Percentiles rank a stretch among this genome's conserved stretches.
These are phyloP conservation scores for Habrosyne pyritoides DNA, from an alignment of 2,888 invertebrate species.

Conservation along the genomic window DNA sequence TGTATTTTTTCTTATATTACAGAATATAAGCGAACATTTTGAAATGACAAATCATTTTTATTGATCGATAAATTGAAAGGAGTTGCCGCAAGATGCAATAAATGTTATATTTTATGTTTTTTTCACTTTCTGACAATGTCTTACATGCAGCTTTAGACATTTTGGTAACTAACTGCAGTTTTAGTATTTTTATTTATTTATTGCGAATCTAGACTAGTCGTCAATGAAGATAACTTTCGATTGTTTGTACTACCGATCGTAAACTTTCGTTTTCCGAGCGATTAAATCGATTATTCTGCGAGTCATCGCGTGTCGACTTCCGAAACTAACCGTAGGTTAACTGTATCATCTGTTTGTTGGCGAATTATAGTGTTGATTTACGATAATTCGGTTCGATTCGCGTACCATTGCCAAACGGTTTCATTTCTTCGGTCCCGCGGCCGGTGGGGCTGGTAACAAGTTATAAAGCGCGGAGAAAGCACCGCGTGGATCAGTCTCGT, in stretches of 20 bases:
- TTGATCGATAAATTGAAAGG: conserved; percentile 2
- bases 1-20: neutral
- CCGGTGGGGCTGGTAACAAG: conserved; percentile 40
- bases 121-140: conserved; percentile 2
- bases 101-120: neutral
- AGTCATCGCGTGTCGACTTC: conserved; percentile 34
- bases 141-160: neutral
- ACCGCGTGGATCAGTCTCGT: conserved; percentile 62
- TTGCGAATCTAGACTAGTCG: neutral
- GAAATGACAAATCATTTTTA: conserved; percentile 4
- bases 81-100: neutral
- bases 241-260: conserved; percentile 1
- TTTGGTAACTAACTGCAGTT: neutral
- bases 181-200: neutral
- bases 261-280: conserved; percentile 9
- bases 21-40: conserved; percentile 3
- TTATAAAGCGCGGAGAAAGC: conserved; percentile 81
- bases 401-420: conserved; percentile 69
- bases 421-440: conserved; percentile 68
- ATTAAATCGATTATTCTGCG: conserved; percentile 26
- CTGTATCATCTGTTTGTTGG: conserved; percentile 35
- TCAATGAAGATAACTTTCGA: conserved; percentile 4
- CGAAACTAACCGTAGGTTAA: conserved; percentile 39
- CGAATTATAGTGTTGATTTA: conserved; percentile 49
- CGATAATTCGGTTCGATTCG: conserved; percentile 62